Evolutionary conservation across 1,140 invertebrate genomes (phyloP), one percentile per base, ranked within the genome.

Genomic region (Drosophila simulans): DNA sequence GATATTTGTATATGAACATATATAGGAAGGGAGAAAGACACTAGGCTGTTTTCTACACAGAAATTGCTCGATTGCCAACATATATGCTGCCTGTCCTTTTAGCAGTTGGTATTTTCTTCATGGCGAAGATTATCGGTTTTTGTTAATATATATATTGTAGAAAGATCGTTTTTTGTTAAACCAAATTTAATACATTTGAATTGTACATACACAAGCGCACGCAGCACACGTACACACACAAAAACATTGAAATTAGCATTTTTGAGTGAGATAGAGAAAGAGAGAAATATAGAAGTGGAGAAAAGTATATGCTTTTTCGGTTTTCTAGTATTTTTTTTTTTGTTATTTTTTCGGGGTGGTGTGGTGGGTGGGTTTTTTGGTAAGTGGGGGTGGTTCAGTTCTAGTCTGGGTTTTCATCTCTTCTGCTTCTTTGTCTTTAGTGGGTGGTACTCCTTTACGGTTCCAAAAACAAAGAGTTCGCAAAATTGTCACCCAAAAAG

Each of bases 11-110:
- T 4, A 13, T 39, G 4, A 1, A 39, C 5, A 39, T 39, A 39
- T 39, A 39, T 12, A n/a, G 31, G 56, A 35, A 45, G 45, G 17
- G 59, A 56, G 43, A 49, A 48, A 54, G 39, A 69, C 20, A 54
- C 52, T 62, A 53, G 57, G 48, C 59, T 72, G 78, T 57, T 82
- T 82, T 72, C 65, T 83, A 89, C 60, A 68, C 68, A 83, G 75
- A 81, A 91, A 86, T 91, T 92, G 91, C 91, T 92, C 91, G 91
- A 92, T 92, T 92, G 91, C 91, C 91, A 92, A 91, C 91, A 92
- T 92, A 92, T 92, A 92, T 92, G 91, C 91, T 92, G 91, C 90
- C 91, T 91, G 84, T 89, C 77, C 77, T 66, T 51, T 82, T 59
- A 35, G 71, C 80, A 81, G 59, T 86, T 77, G 68, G 43, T 71